A percentile compares a stretch with the other conserved stretches of the same genome.
Evolutionary conservation across 2,888 invertebrate species (phyloP).

Genomic region (Scaptomyza polygonia): DNA sequence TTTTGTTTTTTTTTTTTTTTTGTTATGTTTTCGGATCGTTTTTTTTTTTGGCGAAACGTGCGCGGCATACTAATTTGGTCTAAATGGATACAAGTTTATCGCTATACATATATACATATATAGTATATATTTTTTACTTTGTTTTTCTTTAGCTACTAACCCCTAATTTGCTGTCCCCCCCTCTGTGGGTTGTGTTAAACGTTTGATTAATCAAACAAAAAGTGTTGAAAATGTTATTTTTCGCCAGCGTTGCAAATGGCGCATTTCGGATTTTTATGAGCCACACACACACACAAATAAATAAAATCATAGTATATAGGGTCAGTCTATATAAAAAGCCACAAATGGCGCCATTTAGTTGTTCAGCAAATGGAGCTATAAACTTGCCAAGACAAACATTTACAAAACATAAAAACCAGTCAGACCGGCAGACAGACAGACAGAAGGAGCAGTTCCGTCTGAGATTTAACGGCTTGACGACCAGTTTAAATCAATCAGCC

Average conservation of each 20-base stretch:
- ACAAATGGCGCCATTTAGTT: constrained; percentile 64
- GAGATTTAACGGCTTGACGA: constrained; percentile 23
- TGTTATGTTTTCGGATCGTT: constrained; percentile 39
- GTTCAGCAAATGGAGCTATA: constrained; percentile 67
- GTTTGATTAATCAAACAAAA: constrained; percentile 75
- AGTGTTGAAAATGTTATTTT: constrained; percentile 80
- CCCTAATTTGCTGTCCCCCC: background rate
- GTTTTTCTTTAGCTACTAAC: constrained; percentile 1
- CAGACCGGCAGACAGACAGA: constrained; percentile 42
- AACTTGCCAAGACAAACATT: constrained; percentile 73
- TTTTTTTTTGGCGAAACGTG: constrained; percentile 58
- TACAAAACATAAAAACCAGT: constrained; percentile 73
- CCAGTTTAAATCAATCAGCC: constrained; percentile 55
- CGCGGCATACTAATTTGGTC: constrained; percentile 75
- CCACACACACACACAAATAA: constrained; percentile 41
- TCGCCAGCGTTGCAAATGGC: constrained; percentile 73
- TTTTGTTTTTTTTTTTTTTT: constrained; percentile 10
- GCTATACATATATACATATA: constrained; percentile 4
- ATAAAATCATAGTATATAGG: constrained; percentile 12
- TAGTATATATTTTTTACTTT: constrained; percentile 8
- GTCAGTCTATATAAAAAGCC: constrained; percentile 67
- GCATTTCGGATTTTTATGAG: constrained; percentile 76
- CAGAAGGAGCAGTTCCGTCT: constrained; percentile 24
- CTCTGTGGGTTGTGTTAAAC: constrained; percentile 43
- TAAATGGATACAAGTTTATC: constrained; percentile 57